Evolutionary conservation across 2,888 invertebrate genomes (phyloP).

Genomic region (Notodonta ziczac): DNA sequence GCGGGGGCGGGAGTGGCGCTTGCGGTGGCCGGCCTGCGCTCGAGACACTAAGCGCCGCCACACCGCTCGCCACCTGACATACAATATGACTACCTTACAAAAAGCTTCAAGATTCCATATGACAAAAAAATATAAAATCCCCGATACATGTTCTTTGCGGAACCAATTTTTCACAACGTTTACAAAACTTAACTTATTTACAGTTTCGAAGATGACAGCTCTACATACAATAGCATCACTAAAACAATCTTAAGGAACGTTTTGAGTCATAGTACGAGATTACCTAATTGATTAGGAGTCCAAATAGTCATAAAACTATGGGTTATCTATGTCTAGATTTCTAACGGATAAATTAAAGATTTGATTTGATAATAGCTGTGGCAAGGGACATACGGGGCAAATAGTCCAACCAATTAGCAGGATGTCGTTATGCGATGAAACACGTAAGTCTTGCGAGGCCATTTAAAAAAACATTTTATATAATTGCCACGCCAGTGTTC

Average conservation of each 20-base stretch:
- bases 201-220: too few relatives aligned
- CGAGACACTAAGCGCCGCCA: constrained; percentile 69
- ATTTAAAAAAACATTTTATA: constrained; percentile 60
- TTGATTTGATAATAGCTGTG: background rate
- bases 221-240: too few relatives aligned
- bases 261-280: too few relatives aligned
- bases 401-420: background rate
- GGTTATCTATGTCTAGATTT: too few relatives aligned
- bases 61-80: constrained; percentile 82
- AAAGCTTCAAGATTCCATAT: background rate
- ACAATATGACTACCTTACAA: constrained; percentile 4
- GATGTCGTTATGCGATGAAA: constrained; percentile 14
- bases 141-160: too few relatives aligned
- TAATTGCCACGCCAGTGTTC: constrained; percentile 53
- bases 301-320: too few relatives aligned
- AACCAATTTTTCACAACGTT: too few relatives aligned
- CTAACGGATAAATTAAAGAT: too few relatives aligned
- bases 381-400: background rate
- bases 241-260: too few relatives aligned
- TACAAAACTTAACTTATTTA: too few relatives aligned
- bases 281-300: too few relatives aligned
- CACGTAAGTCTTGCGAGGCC: constrained; percentile 42
- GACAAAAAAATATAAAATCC: too few relatives aligned
- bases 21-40: constrained; percentile 45
- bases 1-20: constrained; percentile 45